Evolutionary conservation across 2,797 vertebrate species (phyloP).

Genomic region (Coilia nasus): DNA sequence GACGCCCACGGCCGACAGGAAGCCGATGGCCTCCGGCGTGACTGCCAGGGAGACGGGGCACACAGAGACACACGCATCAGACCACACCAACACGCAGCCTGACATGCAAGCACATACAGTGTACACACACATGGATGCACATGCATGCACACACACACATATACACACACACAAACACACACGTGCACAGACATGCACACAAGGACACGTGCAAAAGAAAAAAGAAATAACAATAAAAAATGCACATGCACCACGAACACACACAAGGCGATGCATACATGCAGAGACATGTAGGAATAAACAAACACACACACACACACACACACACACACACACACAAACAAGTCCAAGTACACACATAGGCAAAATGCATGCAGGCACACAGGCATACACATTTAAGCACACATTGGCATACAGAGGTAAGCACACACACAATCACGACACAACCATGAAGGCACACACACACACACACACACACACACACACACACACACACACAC

Average conservation of each 20-base stretch:
- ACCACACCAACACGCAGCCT: slow-evolving; percentile 71
- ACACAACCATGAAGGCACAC: not conserved
- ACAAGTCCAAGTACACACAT: slow-evolving; percentile 65
- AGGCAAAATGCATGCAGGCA: slow-evolving; percentile 25
- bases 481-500: slow-evolving; percentile 16
- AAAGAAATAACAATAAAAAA: slow-evolving; percentile 23
- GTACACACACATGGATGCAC: not conserved
- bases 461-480: slow-evolving; percentile 22
- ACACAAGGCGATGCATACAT: too few species aligned
- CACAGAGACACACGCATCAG: slow-evolving; percentile 75
- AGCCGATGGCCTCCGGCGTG: slow-evolving; percentile 78
- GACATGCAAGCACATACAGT: not conserved
- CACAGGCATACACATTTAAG: not conserved
- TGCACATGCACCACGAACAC: not conserved
- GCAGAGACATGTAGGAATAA: slow-evolving; percentile 35
- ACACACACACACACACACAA: slow-evolving; percentile 55
- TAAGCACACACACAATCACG: not conserved
- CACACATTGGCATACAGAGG: not conserved
- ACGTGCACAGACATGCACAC: slow-evolving; percentile 38
- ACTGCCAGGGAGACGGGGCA: slow-evolving; percentile 78
- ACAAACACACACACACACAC: slow-evolving; percentile 53
- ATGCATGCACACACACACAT: not conserved
- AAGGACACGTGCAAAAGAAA: slow-evolving; percentile 39
- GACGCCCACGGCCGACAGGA: slow-evolving; percentile 82
- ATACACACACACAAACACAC: slow-evolving; percentile 42